Evolutionary conservation across 2,113 vertebrate species (phyloP).

Genomic region (Vireo altiloquus): DNA sequence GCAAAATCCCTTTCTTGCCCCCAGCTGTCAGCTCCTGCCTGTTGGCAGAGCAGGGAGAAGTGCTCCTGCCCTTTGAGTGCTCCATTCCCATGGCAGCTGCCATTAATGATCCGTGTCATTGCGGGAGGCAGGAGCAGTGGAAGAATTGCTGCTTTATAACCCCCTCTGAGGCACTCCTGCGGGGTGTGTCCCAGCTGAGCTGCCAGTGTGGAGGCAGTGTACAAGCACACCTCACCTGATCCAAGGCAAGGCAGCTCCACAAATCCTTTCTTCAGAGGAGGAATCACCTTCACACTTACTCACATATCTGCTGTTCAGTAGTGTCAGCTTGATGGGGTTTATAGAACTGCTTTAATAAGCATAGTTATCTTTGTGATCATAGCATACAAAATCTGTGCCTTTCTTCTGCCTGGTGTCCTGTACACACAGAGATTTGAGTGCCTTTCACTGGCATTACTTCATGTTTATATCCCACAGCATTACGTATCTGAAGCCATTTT

Average conservation of each 20-base stretch:
- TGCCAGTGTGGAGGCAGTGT: not conserved
- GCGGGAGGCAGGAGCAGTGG: not conserved
- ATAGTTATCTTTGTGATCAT: not conserved
- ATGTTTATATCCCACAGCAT: not conserved
- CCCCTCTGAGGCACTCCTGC: not conserved
- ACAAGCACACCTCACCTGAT: not conserved
- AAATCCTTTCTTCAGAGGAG: not conserved
- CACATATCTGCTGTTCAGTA: fast-evolving
- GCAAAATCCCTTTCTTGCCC: not conserved
- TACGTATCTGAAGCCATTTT: fast-evolving
- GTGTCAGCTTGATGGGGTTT: not conserved
- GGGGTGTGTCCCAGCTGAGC: not conserved
- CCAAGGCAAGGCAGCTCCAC: not conserved
- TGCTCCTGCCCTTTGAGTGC: not conserved
- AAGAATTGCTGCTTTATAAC: not conserved
- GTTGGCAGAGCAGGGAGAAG: not conserved
- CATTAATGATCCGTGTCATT: not conserved
- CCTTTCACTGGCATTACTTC: not conserved
- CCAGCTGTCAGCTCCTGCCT: not conserved
- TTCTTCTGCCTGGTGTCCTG: not conserved
- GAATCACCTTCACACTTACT: not conserved
- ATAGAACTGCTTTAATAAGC: not conserved
- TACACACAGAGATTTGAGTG: not conserved
- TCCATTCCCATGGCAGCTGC: not conserved
- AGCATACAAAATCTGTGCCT: not conserved